These are phyloP conservation scores for Amphiprion clarkii DNA, from an alignment of 2,797 vertebrate genomes.

Conservation along the genomic window DNA sequence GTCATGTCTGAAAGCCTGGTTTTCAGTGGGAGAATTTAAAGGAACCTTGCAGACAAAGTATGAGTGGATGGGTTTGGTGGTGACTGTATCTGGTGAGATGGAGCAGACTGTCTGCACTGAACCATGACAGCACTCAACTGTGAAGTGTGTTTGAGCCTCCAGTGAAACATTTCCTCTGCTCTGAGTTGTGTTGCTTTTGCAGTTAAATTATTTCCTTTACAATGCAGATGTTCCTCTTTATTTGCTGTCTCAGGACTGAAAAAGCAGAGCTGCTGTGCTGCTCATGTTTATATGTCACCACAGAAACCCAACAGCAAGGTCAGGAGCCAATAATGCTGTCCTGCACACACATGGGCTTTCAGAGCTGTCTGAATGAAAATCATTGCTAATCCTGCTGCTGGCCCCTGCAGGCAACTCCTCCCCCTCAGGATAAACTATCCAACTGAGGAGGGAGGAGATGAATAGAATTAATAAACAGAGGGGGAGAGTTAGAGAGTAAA, in stretches of 20 bases:
- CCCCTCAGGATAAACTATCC: background rate
- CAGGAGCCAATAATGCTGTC: background rate
- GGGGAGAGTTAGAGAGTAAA: background rate
- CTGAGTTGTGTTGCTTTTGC: conserved; percentile 6
- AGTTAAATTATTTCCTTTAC: conserved; percentile 10
- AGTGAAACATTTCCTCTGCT: background rate
- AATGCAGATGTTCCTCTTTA: background rate
- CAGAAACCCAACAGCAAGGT: background rate
- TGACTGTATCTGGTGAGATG: background rate
- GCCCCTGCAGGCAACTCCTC: background rate
- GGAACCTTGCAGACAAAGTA: background rate
- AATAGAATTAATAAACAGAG: background rate
- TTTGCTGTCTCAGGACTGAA: background rate
- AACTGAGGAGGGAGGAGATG: background rate
- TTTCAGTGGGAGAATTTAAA: background rate
- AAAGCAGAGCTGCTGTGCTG: background rate
- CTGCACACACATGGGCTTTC: background rate
- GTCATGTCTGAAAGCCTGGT: background rate
- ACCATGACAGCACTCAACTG: background rate
- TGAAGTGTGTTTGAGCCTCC: conserved; percentile 1
- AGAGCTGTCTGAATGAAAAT: conserved; percentile 21
- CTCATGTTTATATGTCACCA: background rate
- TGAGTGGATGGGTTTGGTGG: background rate
- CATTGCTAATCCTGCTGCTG: conserved; percentile 23
- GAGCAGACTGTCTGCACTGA: background rate